Conservation (phyloP, 2,113 vertebrate species). For the Helogale parvula region DNA sequence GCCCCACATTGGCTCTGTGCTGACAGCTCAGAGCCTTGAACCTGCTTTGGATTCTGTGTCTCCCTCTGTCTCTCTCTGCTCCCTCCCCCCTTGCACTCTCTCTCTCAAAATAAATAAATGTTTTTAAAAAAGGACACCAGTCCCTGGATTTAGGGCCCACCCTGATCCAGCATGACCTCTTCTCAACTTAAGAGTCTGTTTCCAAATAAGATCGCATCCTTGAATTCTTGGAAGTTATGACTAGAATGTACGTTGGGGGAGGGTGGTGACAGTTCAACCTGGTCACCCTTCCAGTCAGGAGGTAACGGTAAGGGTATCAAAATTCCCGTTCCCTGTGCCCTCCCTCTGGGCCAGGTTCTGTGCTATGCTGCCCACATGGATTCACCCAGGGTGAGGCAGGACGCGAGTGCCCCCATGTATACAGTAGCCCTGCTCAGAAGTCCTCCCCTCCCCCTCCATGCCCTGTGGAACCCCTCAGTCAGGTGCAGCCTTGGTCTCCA, state of each 20-base stretch:
- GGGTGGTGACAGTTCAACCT: neutral
- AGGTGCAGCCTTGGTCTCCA: neutral
- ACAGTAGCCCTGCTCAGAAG: neutral
- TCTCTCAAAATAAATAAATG: too few species aligned
- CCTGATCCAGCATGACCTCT: neutral
- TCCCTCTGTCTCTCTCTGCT: too few species aligned
- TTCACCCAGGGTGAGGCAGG: neutral
- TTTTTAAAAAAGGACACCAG: neutral
- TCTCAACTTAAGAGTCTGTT: neutral
- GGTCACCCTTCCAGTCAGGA: neutral
- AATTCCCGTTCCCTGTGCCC: neutral
- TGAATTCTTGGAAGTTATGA: neutral
- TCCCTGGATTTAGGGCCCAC: neutral
- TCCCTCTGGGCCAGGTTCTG: neutral
- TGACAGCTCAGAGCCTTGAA: too few species aligned
- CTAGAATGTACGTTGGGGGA: rapidly evolving
- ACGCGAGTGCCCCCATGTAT: neutral
- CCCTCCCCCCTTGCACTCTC: too few species aligned
- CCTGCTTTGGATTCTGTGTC: too few species aligned
- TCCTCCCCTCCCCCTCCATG: neutral
- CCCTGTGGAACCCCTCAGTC: too few species aligned
- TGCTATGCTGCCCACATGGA: neutral
- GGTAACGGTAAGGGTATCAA: neutral
- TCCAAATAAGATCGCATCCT: neutral
- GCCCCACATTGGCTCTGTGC: too few species aligned